phyloP scores from a whole-genome alignment of 2,797 vertebrate genomes.

The Decapterus maruadsi region DNA sequence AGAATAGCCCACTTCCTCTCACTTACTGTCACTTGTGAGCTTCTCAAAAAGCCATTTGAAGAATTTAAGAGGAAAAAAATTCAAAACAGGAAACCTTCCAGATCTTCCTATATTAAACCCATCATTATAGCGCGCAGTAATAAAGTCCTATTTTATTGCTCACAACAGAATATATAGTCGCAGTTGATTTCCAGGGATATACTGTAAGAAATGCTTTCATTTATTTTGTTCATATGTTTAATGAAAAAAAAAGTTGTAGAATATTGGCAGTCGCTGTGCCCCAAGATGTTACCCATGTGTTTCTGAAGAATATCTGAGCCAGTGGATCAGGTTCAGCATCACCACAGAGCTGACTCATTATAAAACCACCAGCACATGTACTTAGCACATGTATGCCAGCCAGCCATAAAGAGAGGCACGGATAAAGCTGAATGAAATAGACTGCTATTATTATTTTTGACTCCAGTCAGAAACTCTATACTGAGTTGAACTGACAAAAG shows the following conservation, averaged over 20 bases:
- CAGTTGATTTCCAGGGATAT: not conserved
- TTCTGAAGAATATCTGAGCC: not conserved
- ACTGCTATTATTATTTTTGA: constrained; percentile 33
- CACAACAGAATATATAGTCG: constrained; percentile 9
- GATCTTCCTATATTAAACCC: constrained; percentile 4
- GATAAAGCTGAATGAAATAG: constrained; percentile 23
- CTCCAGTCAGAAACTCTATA: constrained; percentile 37
- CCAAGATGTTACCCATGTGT: not conserved
- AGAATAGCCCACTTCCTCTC: not conserved
- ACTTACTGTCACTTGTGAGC: not conserved
- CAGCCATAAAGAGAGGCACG: constrained; percentile 9
- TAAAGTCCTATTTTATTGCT: constrained; percentile 29
- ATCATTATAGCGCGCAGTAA: not conserved
- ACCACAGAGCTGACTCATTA: constrained; percentile 8
- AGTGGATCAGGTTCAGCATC: constrained; percentile 16
- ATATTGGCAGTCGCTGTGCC: not conserved
- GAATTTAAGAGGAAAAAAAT: not conserved
- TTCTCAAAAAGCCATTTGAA: constrained; percentile 4
- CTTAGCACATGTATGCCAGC: not conserved
- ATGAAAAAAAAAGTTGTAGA: not conserved
- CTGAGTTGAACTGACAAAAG: constrained; percentile 54
- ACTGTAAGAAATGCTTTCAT: not conserved
- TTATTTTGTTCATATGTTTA: not conserved
- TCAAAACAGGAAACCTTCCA: constrained; percentile 1
- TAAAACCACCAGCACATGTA: not conserved